phyloP scores from a whole-genome alignment of 2,888 invertebrate species.

The Fragum sueziense region DNA sequence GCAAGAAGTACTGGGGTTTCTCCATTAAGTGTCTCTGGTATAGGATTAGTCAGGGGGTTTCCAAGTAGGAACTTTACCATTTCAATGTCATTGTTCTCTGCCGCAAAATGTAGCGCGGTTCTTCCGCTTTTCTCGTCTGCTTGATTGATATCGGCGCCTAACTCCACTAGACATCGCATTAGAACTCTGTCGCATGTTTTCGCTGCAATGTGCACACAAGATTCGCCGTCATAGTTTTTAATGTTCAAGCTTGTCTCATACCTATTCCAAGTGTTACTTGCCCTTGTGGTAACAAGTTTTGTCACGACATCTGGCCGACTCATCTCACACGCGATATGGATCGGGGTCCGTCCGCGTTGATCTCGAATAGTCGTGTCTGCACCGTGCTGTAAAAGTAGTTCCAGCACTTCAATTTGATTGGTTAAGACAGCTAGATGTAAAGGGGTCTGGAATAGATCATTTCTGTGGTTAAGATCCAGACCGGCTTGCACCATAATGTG shows the following conservation, averaged over 20 bases:
- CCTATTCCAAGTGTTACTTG: neutral
- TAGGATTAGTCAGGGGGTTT: neutral
- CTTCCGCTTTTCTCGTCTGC: slow-evolving; percentile 28
- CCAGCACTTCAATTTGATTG: neutral
- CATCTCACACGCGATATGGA: slow-evolving; percentile 19
- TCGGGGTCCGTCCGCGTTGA: slow-evolving; percentile 7
- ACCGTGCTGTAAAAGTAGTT: neutral
- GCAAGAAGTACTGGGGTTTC: slow-evolving; percentile 15
- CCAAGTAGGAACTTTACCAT: slow-evolving; percentile 17
- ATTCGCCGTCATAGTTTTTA: slow-evolving; percentile 21
- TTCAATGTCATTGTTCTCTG: slow-evolving; percentile 6
- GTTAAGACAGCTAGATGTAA: slow-evolving; percentile 28
- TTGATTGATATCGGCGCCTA: slow-evolving; percentile 20
- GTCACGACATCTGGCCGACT: slow-evolving; percentile 1
- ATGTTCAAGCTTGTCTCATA: slow-evolving; percentile 4
- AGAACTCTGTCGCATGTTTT: slow-evolving; percentile 1
- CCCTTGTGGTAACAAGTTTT: neutral
- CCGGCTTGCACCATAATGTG: slow-evolving; percentile 1
- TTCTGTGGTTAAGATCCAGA: neutral
- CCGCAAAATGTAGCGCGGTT: slow-evolving; percentile 27
- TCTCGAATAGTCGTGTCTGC: slow-evolving; percentile 4
- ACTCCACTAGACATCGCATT: neutral
- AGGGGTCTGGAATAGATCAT: slow-evolving; percentile 24
- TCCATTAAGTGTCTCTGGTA: slow-evolving; percentile 4
- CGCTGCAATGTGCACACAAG: slow-evolving; percentile 30